These are phyloP conservation scores for Bombus pyrosoma DNA, from an alignment of 1,140 invertebrate species.

Conservation along the genomic window DNA sequence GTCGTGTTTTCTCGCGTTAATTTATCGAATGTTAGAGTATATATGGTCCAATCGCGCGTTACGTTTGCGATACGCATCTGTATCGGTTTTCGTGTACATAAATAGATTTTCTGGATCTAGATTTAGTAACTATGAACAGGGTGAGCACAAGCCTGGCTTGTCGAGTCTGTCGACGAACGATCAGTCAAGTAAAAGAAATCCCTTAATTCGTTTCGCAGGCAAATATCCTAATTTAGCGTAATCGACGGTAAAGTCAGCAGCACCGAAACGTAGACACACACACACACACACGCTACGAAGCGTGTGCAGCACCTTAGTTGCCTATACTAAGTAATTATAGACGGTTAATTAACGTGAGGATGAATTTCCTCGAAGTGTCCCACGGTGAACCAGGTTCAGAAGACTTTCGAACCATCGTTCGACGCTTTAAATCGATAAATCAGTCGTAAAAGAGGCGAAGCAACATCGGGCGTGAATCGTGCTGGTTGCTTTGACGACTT, in stretches of 20 bases:
- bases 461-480: background rate
- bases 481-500: background rate
- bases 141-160: background rate
- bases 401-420: background rate
- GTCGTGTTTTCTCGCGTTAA: background rate
- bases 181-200: background rate
- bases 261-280: background rate
- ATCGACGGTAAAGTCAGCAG: background rate
- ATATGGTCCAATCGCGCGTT: background rate
- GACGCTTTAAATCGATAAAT: background rate
- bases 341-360: background rate
- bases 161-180: background rate
- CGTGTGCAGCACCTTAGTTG: conserved; percentile 34
- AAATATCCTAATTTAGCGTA: conserved; percentile 1
- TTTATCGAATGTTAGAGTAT: background rate
- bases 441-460: background rate
- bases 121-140: background rate
- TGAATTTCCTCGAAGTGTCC: background rate
- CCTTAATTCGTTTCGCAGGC: background rate
- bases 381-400: background rate
- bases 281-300: background rate
- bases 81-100: background rate
- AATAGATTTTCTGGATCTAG: background rate
- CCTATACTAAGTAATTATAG: conserved; percentile 23
- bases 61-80: background rate